A percentile compares a stretch with the other conserved stretches of the same genome.
These are phyloP conservation scores for Manis pentadactyla DNA, from an alignment of 2,797 vertebrate species.

Conservation along the genomic window DNA sequence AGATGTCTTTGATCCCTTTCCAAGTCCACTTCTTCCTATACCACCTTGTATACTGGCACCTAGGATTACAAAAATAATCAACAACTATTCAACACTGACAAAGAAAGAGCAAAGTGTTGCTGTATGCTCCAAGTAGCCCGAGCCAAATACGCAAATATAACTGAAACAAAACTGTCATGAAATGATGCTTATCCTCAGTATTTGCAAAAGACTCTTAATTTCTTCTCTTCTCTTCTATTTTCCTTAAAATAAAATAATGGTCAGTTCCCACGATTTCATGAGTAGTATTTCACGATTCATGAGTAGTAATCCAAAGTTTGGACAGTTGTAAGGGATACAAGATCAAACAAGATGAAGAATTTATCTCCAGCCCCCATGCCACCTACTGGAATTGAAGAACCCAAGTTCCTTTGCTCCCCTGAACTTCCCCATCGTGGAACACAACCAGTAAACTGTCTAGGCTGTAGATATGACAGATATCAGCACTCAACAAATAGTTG, in stretches of 20 bases:
- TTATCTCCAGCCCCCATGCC: neutral
- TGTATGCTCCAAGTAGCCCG: neutral
- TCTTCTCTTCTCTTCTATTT: conserved; percentile 39
- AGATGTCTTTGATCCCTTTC: neutral
- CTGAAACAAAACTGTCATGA: conserved; percentile 39
- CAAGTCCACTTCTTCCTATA: neutral
- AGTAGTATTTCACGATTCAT: conserved; percentile 30
- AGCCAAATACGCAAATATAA: neutral
- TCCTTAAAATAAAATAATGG: conserved; percentile 34
- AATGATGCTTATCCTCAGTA: neutral
- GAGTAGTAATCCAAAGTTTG: neutral
- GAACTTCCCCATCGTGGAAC: neutral
- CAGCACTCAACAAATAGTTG: conserved; percentile 5
- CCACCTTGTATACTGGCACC: neutral
- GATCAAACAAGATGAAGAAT: neutral
- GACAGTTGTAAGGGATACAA: neutral
- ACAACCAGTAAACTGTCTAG: conserved; percentile 28
- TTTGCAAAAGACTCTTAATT: neutral
- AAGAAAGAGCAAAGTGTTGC: neutral
- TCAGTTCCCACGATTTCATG: conserved; percentile 37
- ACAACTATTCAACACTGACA: neutral
- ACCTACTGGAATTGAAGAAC: neutral
- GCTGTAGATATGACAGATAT: neutral
- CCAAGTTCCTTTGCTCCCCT: neutral
- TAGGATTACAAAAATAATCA: neutral